These are phyloP conservation scores for Lydus trimaculatus DNA, from an alignment of 2,888 invertebrate species.

Conservation along the genomic window DNA sequence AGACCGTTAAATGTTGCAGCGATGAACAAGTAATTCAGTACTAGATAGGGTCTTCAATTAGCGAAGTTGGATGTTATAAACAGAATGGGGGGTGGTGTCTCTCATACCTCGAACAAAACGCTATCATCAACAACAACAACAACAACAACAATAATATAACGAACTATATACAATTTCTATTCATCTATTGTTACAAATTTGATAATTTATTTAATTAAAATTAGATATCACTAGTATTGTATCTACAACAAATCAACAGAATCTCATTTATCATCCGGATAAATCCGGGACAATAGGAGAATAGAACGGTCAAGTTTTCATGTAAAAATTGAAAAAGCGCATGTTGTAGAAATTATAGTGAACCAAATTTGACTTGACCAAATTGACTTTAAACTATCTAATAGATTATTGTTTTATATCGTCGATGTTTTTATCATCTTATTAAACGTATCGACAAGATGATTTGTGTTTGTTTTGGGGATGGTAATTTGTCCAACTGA, in stretches of 20 bases:
- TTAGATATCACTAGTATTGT: neutral
- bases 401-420: too few relatives aligned
- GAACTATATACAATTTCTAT: neutral
- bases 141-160: neutral
- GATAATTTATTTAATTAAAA: neutral
- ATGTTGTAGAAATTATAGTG: neutral
- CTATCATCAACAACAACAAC: constrained; percentile 38
- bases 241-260: neutral
- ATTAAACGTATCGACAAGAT: too few relatives aligned
- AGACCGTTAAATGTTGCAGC: constrained; percentile 58
- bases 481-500: too few relatives aligned
- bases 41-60: constrained; percentile 60
- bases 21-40: constrained; percentile 60
- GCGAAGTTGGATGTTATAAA: constrained; percentile 57
- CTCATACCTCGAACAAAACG: constrained; percentile 42
- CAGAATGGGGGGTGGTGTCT: constrained; percentile 15
- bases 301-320: neutral
- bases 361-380: neutral
- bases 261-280: neutral
- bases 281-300: neutral
- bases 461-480: too few relatives aligned
- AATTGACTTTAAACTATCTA: neutral
- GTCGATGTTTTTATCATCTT: too few relatives aligned
- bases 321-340: neutral
- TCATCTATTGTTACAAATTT: neutral